Conservation (phyloP, 2,888 invertebrate species). For the Phanerotoma sp. region DNA sequence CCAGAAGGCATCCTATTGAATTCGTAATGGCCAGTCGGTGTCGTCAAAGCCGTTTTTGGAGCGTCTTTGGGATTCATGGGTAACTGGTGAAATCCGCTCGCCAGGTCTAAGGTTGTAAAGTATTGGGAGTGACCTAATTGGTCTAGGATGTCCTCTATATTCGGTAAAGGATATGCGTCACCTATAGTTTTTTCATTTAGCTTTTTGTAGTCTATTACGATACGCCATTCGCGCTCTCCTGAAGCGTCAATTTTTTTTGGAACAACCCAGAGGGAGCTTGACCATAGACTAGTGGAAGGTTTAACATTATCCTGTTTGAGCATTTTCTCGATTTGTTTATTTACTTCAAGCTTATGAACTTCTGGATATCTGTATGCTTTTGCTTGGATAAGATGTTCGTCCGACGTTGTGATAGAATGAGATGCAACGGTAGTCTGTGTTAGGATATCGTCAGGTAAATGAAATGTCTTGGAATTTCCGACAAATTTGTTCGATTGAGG, state of each 20-base stretch:
- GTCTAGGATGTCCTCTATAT: too few species aligned
- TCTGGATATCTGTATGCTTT: not conserved
- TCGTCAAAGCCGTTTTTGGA: constrained; percentile 8
- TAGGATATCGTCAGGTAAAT: not conserved
- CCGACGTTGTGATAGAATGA: too few species aligned
- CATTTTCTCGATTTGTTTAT: constrained; percentile 12
- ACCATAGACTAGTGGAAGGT: constrained; percentile 27
- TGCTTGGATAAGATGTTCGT: not conserved
- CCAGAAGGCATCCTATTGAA: constrained; percentile 25
- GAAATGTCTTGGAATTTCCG: not conserved
- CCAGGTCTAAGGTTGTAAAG: too few species aligned
- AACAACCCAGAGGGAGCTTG: constrained; percentile 32
- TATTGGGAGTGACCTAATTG: too few species aligned
- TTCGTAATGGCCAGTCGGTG: constrained; percentile 13
- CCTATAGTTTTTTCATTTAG: constrained; percentile 35
- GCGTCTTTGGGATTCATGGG: constrained; percentile 21
- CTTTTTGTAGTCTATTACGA: constrained; percentile 36
- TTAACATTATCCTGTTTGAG: constrained; percentile 13
- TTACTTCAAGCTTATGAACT: constrained; percentile 15
- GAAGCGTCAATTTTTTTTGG: constrained; percentile 34
- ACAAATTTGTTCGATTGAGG: too few species aligned
- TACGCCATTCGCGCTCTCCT: constrained; percentile 32
- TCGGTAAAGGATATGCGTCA: too few species aligned
- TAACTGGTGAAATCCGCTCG: too few species aligned
- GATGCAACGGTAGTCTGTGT: not conserved